Percentiles rank a stretch among this genome's conserved stretches.
phyloP scores from a whole-genome alignment of 2,888 invertebrate species.

The Hyppa rectilinea region DNA sequence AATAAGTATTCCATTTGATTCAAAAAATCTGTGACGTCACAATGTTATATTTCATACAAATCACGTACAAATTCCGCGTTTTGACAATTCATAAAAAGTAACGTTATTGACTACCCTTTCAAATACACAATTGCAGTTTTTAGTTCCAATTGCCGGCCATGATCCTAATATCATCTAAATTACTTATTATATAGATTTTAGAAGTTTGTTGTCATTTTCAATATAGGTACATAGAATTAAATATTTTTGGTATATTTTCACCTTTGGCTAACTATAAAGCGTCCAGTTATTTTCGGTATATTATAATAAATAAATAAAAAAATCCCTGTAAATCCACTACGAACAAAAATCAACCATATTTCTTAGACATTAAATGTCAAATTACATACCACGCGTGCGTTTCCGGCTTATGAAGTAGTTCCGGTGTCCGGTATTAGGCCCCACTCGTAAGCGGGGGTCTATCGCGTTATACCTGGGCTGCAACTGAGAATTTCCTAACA shows the following conservation, averaged over 20 bases:
- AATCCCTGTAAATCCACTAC: conserved; percentile 39
- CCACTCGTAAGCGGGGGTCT: conserved; percentile 52
- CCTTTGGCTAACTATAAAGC: not conserved
- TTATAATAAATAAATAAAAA: not conserved
- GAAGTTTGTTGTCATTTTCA: not conserved
- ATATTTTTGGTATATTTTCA: no score
- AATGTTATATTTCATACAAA: no score
- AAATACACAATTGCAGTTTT: no score
- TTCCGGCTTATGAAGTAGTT: conserved; percentile 32
- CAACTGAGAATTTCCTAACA: conserved; percentile 56
- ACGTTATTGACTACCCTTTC: no score
- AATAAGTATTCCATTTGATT: no score
- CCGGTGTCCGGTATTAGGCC: conserved; percentile 36
- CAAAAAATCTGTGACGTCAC: no score
- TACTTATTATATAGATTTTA: not conserved
- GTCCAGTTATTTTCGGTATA: not conserved
- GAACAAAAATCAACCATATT: conserved; percentile 38
- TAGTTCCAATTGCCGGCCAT: not conserved
- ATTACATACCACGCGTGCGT: conserved; percentile 51
- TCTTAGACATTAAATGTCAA: conserved; percentile 34
- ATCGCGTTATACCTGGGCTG: conserved; percentile 38
- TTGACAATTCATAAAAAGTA: no score
- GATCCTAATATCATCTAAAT: no score
- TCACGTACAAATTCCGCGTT: no score
- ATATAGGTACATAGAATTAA: no score